phyloP scores from a whole-genome alignment of 2,888 invertebrate species.

The Leptinotarsa peninsularis region DNA sequence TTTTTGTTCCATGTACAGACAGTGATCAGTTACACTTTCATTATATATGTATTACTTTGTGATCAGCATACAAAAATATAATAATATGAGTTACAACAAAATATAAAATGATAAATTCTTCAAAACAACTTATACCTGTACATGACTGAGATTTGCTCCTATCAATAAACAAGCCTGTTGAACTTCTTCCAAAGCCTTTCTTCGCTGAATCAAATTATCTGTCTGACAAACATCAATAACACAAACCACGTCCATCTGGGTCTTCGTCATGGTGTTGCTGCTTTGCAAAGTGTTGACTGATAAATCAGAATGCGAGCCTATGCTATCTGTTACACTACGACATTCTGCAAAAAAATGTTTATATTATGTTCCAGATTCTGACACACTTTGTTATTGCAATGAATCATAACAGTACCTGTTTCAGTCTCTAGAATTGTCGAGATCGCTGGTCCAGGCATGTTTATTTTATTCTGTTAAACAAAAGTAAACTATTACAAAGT shows the following conservation, averaged over 20 bases:
- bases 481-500: slow-evolving; percentile 27
- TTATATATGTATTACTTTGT: no score
- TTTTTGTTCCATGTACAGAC: no score
- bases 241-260: slow-evolving; percentile 89
- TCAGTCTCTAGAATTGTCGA: slow-evolving; percentile 58
- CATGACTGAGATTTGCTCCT: slow-evolving; percentile 84
- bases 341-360: slow-evolving; percentile 57
- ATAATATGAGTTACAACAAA: no score
- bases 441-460: slow-evolving; percentile 57
- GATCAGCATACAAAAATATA: no score
- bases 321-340: slow-evolving; percentile 71
- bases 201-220: slow-evolving; percentile 79
- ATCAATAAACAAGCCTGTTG: slow-evolving; percentile 82
- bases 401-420: slow-evolving; percentile 58
- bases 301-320: slow-evolving; percentile 74
- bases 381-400: slow-evolving; percentile 50
- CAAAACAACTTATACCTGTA: slow-evolving; percentile 74
- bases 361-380: slow-evolving; percentile 34
- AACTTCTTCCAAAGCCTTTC: slow-evolving; percentile 87
- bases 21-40: no score
- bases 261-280: slow-evolving; percentile 65
- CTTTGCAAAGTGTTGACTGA: slow-evolving; percentile 68
- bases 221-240: slow-evolving; percentile 82
- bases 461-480: slow-evolving; percentile 46
- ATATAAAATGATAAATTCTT: no score